These are phyloP conservation scores for Endotricha flammealis DNA, from an alignment of 2,888 invertebrate species.

Conservation along the genomic window DNA sequence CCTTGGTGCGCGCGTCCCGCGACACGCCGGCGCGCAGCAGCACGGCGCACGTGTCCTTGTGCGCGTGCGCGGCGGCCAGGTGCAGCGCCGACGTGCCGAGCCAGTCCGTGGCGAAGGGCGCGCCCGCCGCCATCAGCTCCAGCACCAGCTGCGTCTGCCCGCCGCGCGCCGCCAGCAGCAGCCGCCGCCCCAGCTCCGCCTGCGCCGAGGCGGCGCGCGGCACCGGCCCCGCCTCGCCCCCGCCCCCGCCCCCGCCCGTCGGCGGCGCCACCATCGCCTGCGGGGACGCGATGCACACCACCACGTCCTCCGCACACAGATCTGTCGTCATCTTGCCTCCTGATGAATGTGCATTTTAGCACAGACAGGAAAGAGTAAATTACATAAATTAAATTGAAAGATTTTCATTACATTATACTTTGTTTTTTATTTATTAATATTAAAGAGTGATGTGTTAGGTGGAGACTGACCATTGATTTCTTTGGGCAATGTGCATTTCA, in stretches of 20 bases:
- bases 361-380: too few relatives aligned
- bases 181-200: constrained; percentile 89
- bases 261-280: constrained; percentile 29
- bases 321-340: constrained; percentile 42
- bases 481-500: too few relatives aligned
- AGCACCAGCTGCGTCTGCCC: constrained; percentile 88
- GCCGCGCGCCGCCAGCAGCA: constrained; percentile 87
- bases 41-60: constrained; percentile 87
- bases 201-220: constrained; percentile 52
- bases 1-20: constrained; percentile 92
- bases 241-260: constrained; percentile 9
- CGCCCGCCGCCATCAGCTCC: constrained; percentile 89
- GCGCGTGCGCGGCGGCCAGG: constrained; percentile 87
- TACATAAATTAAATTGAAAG: too few relatives aligned
- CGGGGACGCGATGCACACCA: constrained; percentile 40
- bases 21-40: constrained; percentile 91
- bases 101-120: constrained; percentile 96
- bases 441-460: too few relatives aligned
- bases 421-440: too few relatives aligned
- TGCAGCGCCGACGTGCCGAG: constrained; percentile 94
- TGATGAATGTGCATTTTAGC: too few relatives aligned
- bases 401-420: too few relatives aligned
- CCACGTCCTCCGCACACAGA: constrained; percentile 44
- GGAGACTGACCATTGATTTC: too few relatives aligned
- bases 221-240: constrained; percentile 18